These are phyloP conservation scores for Kryptopterus vitreolus DNA, from an alignment of 2,797 vertebrate genomes.

Conservation along the genomic window DNA sequence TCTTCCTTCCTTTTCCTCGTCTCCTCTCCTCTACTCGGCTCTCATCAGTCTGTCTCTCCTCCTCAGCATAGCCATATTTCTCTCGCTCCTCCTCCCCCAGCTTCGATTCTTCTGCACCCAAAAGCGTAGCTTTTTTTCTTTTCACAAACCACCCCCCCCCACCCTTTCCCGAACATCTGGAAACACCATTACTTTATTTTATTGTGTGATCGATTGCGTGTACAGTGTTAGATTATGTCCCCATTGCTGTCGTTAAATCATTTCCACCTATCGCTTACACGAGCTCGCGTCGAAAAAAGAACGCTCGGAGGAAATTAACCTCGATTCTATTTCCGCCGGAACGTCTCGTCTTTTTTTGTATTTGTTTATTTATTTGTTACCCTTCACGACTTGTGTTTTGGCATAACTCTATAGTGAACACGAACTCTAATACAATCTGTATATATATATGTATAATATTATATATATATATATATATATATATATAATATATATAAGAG, in stretches of 20 bases:
- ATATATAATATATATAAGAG: no score
- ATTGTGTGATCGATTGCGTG: not conserved
- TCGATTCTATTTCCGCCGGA: not conserved
- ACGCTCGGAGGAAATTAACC: not conserved
- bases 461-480: no score
- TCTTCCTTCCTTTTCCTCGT: no score
- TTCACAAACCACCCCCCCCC: no score
- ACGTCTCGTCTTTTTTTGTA: not conserved
- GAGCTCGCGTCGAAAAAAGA: not conserved
- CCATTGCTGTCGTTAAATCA: conserved; percentile 5
- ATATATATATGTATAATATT: no score
- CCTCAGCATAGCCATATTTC: not conserved
- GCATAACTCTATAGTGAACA: not conserved
- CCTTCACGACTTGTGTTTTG: not conserved
- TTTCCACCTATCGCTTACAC: not conserved
- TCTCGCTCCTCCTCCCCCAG: no score
- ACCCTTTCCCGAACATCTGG: not conserved
- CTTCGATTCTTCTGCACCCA: conserved; percentile 5
- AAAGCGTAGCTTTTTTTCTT: not conserved
- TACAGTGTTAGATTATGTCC: not conserved
- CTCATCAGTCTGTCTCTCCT: conserved; percentile 5
- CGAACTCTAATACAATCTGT: no score
- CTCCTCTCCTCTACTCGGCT: no score
- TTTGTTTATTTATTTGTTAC: not conserved
- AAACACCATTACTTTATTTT: conserved; percentile 6